phyloP scores from a whole-genome alignment of 2,113 vertebrate species.

The Mustela nigripes region DNA sequence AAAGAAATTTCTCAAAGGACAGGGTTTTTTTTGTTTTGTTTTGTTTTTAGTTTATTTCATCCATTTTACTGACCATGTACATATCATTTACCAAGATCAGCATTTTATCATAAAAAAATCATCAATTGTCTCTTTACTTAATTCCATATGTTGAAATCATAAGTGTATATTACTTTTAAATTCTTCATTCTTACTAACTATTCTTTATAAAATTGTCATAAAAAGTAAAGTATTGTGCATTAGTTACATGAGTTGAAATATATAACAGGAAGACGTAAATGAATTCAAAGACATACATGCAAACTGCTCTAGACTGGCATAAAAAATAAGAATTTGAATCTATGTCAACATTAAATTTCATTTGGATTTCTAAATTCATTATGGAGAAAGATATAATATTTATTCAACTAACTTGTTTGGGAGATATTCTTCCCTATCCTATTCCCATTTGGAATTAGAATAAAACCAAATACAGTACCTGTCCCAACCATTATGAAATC shows the following conservation, averaged over 20 bases:
- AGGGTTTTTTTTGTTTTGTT: not conserved
- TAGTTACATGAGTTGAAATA: not conserved
- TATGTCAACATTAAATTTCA: not conserved
- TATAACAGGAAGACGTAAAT: not conserved
- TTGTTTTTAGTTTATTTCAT: not conserved
- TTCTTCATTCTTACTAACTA: not conserved
- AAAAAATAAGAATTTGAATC: not conserved
- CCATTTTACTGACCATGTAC: not conserved
- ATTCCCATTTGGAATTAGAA: not conserved
- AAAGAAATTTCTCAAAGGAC: not conserved
- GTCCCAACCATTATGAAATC: not conserved
- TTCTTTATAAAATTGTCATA: not conserved
- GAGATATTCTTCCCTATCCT: not conserved
- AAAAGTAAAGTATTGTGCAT: not conserved
- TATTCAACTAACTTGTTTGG: not conserved
- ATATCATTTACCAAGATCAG: not conserved
- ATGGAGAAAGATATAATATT: not conserved
- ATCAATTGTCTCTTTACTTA: not conserved
- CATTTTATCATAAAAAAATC: not conserved
- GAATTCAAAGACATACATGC: not conserved
- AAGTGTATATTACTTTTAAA: not conserved
- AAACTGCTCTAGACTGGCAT: not conserved
- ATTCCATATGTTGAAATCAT: not conserved
- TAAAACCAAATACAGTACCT: not conserved
- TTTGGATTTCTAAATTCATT: conserved; percentile 35